Conservation (phyloP, 1,140 invertebrate species). For the Drosophila erecta region DNA sequence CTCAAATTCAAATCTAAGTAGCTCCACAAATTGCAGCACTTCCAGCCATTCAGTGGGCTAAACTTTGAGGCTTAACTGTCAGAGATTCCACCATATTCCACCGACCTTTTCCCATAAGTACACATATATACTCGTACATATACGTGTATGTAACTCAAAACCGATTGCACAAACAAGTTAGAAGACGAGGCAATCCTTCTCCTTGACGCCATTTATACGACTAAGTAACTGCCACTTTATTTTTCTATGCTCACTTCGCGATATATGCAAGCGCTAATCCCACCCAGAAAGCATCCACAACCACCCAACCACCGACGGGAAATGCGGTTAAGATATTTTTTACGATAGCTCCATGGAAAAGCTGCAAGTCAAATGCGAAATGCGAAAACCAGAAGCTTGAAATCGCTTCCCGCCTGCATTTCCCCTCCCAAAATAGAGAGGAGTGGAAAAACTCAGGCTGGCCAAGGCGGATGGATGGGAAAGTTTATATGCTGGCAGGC, state of each 20-base stretch:
- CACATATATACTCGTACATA: not conserved
- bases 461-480: slow-evolving; percentile 51
- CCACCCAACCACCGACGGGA: slow-evolving; percentile 28
- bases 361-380: slow-evolving; percentile 75
- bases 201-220: slow-evolving; percentile 57
- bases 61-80: slow-evolving; percentile 39
- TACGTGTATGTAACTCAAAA: slow-evolving; percentile 6
- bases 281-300: slow-evolving; percentile 19
- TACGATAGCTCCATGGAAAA: slow-evolving; percentile 55
- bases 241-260: slow-evolving; percentile 54
- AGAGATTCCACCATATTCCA: slow-evolving; percentile 1
- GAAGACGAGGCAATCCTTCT: slow-evolving; percentile 17
- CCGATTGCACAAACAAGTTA: slow-evolving; percentile 46
- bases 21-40: slow-evolving; percentile 28
- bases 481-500: slow-evolving; percentile 66
- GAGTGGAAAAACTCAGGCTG: slow-evolving; percentile 7
- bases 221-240: slow-evolving; percentile 80
- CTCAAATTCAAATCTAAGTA: slow-evolving; percentile 20
- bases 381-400: slow-evolving; percentile 60
- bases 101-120: not conserved
- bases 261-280: slow-evolving; percentile 66
- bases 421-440: slow-evolving; percentile 1
- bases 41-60: slow-evolving; percentile 4
- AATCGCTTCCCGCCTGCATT: slow-evolving; percentile 62
- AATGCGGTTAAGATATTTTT: slow-evolving; percentile 77